These are phyloP conservation scores for Intellagama lesueurii DNA, from an alignment of 2,797 vertebrate genomes.

Conservation along the genomic window DNA sequence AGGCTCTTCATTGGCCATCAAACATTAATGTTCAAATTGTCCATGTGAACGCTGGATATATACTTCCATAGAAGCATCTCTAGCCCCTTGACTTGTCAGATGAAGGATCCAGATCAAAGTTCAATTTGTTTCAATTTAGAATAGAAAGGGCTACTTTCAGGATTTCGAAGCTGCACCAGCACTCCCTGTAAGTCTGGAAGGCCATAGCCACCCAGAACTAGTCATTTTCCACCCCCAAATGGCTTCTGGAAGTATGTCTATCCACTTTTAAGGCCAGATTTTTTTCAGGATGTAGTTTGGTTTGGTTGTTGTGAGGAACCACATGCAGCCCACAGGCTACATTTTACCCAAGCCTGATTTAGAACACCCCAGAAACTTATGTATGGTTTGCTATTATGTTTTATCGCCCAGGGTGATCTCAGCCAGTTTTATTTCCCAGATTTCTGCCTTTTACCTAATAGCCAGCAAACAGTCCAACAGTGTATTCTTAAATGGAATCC, in stretches of 20 bases:
- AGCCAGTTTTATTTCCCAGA: neutral
- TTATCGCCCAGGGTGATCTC: neutral
- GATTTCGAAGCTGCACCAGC: too few species aligned
- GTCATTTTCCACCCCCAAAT: too few species aligned
- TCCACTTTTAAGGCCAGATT: too few species aligned
- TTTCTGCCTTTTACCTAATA: neutral
- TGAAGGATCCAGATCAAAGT: neutral
- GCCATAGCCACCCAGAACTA: too few species aligned
- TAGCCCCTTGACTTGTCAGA: constrained; percentile 1
- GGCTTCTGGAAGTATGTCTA: too few species aligned
- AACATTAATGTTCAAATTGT: constrained; percentile 1
- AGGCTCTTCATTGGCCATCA: constrained; percentile 21
- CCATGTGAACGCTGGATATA: neutral
- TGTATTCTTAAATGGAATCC: constrained; percentile 7
- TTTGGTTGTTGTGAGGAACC: too few species aligned
- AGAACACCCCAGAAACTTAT: constrained; percentile 9
- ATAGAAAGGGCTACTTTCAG: too few species aligned
- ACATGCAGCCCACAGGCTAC: too few species aligned
- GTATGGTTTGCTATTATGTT: neutral
- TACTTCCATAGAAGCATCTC: constrained; percentile 22
- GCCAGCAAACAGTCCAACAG: neutral
- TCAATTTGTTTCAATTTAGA: constrained; percentile 22
- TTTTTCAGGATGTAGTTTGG: too few species aligned
- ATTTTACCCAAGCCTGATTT: too few species aligned
- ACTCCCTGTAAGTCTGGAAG: too few species aligned